A percentile compares a stretch with the other conserved stretches of the same genome.
Evolutionary conservation across 2,888 invertebrate species (phyloP).

Genomic region (Pelosia muscerda): DNA sequence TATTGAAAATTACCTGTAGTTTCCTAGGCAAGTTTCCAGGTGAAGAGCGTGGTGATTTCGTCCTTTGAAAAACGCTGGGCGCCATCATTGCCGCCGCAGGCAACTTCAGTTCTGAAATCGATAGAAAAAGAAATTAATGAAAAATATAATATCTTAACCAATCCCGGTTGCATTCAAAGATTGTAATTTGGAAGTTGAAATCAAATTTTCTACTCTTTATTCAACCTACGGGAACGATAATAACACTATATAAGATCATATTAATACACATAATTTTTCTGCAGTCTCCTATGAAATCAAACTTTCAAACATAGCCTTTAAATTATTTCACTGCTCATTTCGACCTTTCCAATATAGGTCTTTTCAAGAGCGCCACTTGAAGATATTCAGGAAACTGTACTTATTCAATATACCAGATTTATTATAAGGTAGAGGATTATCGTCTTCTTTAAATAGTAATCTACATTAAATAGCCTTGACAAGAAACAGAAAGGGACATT

Average conservation of each 20-base stretch:
- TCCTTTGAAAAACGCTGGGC: constrained; percentile 86
- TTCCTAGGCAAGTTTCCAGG: constrained; percentile 78
- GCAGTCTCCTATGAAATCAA: too few relatives aligned
- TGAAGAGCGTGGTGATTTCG: constrained; percentile 80
- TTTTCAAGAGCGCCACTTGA: not conserved
- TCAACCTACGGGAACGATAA: too few relatives aligned
- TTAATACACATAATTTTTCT: too few relatives aligned
- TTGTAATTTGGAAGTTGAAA: too few relatives aligned
- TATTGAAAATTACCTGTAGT: constrained; percentile 70
- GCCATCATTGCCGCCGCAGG: constrained; percentile 87
- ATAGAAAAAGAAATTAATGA: constrained; percentile 23
- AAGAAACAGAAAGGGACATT: not conserved
- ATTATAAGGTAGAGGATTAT: not conserved
- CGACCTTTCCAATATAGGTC: too few relatives aligned
- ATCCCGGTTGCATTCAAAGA: too few relatives aligned
- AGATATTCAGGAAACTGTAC: not conserved
- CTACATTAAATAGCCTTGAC: not conserved
- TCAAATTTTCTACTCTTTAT: too few relatives aligned
- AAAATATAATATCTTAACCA: not conserved
- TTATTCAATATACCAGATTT: not conserved
- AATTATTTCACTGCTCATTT: not conserved
- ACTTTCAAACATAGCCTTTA: not conserved
- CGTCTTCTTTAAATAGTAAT: not conserved
- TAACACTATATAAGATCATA: too few relatives aligned
- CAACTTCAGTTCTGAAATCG: constrained; percentile 75